phyloP scores from a whole-genome alignment of 2,888 invertebrate species.

The Apoderus coryli region DNA sequence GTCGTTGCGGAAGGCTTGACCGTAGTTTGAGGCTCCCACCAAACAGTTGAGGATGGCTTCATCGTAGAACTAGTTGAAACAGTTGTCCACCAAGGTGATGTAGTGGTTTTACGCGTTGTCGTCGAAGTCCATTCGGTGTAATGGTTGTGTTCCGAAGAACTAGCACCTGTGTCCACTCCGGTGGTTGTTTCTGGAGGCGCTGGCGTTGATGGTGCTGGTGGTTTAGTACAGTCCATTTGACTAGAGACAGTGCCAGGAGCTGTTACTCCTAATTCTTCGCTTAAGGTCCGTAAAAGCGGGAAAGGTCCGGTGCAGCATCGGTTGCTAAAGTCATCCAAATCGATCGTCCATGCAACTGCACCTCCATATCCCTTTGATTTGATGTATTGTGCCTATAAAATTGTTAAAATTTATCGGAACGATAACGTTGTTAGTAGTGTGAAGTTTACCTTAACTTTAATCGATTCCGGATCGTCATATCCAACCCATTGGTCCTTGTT shows the following conservation, averaged over 20 bases:
- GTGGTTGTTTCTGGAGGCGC: conserved; percentile 61
- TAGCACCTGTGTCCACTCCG: conserved; percentile 41
- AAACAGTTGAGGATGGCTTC: conserved; percentile 21
- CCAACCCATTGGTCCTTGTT: conserved; percentile 79
- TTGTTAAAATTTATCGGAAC: not conserved
- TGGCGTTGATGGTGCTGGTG: conserved; percentile 59
- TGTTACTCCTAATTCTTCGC: conserved; percentile 54
- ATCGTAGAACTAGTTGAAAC: too few species aligned
- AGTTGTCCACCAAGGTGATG: conserved; percentile 27
- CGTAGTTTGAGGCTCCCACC: too few species aligned
- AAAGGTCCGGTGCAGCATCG: conserved; percentile 68
- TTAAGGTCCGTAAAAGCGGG: conserved; percentile 63
- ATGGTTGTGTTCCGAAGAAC: conserved; percentile 18
- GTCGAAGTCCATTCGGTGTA: conserved; percentile 21
- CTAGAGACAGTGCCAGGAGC: conserved; percentile 31
- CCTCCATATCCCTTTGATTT: conserved; percentile 60
- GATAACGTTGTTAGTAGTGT: not conserved
- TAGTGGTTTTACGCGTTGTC: conserved; percentile 21
- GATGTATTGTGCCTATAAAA: conserved; percentile 52
- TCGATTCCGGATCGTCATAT: conserved; percentile 67
- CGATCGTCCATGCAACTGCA: conserved; percentile 76
- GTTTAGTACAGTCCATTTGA: conserved; percentile 50
- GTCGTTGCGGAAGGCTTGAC: too few species aligned
- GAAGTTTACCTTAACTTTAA: conserved; percentile 49
- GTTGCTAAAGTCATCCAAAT: conserved; percentile 77